Conservation (phyloP, 2,888 invertebrate species). For the Allophyes oxyacanthae region DNA sequence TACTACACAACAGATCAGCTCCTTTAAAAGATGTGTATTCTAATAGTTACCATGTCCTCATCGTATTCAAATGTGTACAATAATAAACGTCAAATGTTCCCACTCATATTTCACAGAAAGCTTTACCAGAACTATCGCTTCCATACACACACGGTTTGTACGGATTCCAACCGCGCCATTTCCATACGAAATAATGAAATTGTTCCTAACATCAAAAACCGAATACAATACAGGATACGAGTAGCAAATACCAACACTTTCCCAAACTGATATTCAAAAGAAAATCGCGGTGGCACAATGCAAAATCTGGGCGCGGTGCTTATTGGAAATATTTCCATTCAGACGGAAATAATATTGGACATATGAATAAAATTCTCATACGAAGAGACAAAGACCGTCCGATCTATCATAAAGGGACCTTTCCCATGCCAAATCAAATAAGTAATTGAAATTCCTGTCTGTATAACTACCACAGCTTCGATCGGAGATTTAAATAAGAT, state of each 20-base stretch:
- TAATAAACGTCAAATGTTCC: conserved; percentile 35
- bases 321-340: conserved; percentile 84
- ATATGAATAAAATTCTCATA: conserved; percentile 78
- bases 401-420: conserved; percentile 61
- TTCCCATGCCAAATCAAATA: conserved; percentile 63
- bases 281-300: conserved; percentile 67
- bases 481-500: conserved; percentile 47
- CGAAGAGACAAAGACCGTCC: conserved; percentile 68
- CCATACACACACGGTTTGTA: conserved; percentile 12
- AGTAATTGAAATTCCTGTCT: conserved; percentile 67
- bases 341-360: conserved; percentile 79
- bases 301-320: conserved; percentile 67
- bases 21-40: too few species aligned
- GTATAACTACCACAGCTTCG: conserved; percentile 18
- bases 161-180: conserved; percentile 21
- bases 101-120: conserved; percentile 46
- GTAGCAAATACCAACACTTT: conserved; percentile 54
- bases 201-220: conserved; percentile 50
- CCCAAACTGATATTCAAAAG: conserved; percentile 62
- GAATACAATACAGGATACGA: conserved; percentile 39
- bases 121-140: conserved; percentile 42
- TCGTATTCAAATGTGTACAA: conserved; percentile 24
- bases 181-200: conserved; percentile 51
- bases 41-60: not conserved
- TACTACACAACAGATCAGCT: too few species aligned